Evolutionary conservation across 2,797 vertebrate genomes (phyloP).

Genomic region (Smutsia temminckii): DNA sequence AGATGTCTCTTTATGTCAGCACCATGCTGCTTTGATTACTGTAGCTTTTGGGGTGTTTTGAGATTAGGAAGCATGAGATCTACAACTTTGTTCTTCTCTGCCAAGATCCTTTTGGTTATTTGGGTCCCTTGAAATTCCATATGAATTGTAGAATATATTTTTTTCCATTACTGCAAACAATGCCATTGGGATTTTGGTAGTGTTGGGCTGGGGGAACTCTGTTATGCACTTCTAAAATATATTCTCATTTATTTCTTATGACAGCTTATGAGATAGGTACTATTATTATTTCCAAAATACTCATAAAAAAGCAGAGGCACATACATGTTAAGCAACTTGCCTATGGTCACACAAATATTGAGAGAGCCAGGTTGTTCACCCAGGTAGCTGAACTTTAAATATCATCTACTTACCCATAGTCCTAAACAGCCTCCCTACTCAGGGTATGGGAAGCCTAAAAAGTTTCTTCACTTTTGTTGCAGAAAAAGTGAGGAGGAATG

Average conservation of each 20-base stretch:
- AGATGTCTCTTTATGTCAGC: neutral
- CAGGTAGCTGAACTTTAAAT: neutral
- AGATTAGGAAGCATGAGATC: neutral
- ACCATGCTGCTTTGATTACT: neutral
- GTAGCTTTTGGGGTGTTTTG: neutral
- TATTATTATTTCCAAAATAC: neutral
- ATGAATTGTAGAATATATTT: neutral
- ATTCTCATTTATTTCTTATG: neutral
- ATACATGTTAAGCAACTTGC: neutral
- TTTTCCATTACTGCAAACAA: neutral
- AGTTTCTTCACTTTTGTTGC: neutral
- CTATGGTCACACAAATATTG: neutral
- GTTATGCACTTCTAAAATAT: neutral
- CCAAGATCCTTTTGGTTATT: neutral
- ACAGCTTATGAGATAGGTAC: neutral
- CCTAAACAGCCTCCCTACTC: neutral
- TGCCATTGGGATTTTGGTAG: neutral
- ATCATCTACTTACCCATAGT: neutral
- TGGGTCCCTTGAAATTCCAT: neutral
- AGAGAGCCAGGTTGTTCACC: neutral
- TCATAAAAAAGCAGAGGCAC: neutral
- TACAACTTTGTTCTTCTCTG: neutral
- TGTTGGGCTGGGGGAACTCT: neutral
- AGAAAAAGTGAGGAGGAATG: neutral
- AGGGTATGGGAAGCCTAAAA: neutral